Evolutionary conservation across 2,797 vertebrate genomes (phyloP).

Genomic region (Bradypodion pumilum): DNA sequence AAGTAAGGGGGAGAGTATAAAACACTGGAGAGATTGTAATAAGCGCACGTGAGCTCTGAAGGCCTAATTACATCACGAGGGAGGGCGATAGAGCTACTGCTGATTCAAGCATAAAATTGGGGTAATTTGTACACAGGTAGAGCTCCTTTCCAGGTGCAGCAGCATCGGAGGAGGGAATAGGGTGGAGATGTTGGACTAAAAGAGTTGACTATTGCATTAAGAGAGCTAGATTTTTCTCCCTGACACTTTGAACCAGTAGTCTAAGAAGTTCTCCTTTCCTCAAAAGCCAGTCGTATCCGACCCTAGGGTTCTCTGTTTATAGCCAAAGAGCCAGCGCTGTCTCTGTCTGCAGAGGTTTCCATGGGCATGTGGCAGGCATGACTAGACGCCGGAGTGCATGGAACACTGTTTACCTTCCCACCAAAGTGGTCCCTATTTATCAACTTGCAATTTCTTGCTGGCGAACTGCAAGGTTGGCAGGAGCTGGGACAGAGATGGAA

Average conservation of each 20-base stretch:
- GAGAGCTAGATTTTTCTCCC: constrained; percentile 39
- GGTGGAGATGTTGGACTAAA: constrained; percentile 31
- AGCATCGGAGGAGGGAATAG: constrained; percentile 76
- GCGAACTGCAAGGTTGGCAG: too few relatives aligned
- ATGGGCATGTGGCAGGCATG: too few relatives aligned
- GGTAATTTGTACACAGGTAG: constrained; percentile 99
- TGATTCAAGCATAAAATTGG: constrained; percentile 97
- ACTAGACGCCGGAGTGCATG: too few relatives aligned
- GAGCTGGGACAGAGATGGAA: too few relatives aligned
- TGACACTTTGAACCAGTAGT: constrained; percentile 42
- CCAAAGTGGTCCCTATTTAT: too few relatives aligned
- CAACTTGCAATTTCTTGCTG: too few relatives aligned
- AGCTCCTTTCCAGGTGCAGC: constrained; percentile 89
- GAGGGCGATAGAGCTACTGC: constrained; percentile 91
- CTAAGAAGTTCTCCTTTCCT: too few relatives aligned
- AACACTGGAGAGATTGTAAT: constrained; percentile 90
- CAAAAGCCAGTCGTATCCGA: too few relatives aligned
- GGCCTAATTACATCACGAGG: constrained; percentile 98
- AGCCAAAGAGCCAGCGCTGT: too few relatives aligned
- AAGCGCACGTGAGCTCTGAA: constrained; percentile 93
- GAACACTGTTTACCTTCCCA: too few relatives aligned
- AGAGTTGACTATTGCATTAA: constrained; percentile 62
- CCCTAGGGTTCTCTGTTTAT: too few relatives aligned
- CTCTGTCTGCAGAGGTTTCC: too few relatives aligned
- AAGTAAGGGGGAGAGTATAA: constrained; percentile 79